A percentile compares a stretch with the other conserved stretches of the same genome.
Evolutionary conservation across 1,140 invertebrate genomes (phyloP).

Genomic region (Zaprionus gabonicus): DNA sequence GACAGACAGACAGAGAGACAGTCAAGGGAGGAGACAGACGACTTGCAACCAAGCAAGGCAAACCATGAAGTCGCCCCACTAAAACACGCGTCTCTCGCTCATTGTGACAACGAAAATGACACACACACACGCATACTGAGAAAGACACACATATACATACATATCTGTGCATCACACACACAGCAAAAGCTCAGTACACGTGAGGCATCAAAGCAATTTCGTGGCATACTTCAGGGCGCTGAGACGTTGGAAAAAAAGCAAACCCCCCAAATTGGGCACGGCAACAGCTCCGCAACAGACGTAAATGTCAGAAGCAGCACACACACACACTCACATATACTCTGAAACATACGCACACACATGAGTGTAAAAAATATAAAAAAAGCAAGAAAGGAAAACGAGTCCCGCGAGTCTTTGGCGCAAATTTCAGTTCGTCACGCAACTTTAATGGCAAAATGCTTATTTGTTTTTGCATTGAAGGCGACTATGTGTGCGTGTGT

Average conservation of each 20-base stretch:
- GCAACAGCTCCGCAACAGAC: slow-evolving; percentile 49
- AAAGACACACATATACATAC: neutral
- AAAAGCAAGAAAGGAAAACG: slow-evolving; percentile 24
- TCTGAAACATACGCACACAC: slow-evolving; percentile 9
- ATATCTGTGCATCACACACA: neutral
- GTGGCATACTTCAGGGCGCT: slow-evolving; percentile 73
- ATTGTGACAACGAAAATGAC: slow-evolving; percentile 40
- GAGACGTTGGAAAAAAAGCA: slow-evolving; percentile 26
- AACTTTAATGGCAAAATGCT: slow-evolving; percentile 80
- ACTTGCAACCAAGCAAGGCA: slow-evolving; percentile 11
- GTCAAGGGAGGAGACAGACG: slow-evolving; percentile 2
- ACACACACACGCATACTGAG: slow-evolving; percentile 1
- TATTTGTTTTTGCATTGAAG: slow-evolving; percentile 66
- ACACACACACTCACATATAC: slow-evolving; percentile 17
- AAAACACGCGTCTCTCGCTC: slow-evolving; percentile 45
- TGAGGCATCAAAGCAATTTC: slow-evolving; percentile 73
- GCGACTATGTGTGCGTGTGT: slow-evolving; percentile 4
- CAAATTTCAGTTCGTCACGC: slow-evolving; percentile 82
- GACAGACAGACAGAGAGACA: neutral
- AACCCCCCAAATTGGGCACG: slow-evolving; percentile 9
- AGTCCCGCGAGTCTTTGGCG: slow-evolving; percentile 77
- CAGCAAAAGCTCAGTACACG: neutral
- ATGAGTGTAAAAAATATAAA: slow-evolving; percentile 37
- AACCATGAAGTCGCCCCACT: slow-evolving; percentile 36
- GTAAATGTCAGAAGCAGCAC: slow-evolving; percentile 63